phyloP scores from a whole-genome alignment of 2,113 vertebrate genomes.

The Hydrochoerus hydrochaeris region DNA sequence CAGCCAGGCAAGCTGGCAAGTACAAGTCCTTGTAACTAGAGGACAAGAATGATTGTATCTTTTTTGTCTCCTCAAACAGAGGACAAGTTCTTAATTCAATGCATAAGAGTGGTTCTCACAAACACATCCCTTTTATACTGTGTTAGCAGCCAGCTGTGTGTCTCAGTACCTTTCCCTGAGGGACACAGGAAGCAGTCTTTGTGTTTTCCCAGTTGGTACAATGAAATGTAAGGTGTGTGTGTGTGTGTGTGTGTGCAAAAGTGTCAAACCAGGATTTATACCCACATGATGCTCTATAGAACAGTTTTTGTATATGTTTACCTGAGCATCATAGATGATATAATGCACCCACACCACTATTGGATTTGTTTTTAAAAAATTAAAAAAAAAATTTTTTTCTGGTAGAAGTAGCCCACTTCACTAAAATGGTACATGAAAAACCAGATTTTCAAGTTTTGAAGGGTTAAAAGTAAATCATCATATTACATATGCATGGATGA shows the following conservation, averaged over 20 bases:
- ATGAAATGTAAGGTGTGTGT: not conserved
- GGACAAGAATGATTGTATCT: not conserved
- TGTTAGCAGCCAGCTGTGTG: not conserved
- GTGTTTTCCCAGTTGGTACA: not conserved
- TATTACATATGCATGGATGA: not conserved
- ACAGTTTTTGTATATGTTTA: not conserved
- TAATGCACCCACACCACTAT: not conserved
- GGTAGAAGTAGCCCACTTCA: not conserved
- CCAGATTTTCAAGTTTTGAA: not conserved
- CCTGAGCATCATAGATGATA: not conserved
- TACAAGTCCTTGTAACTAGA: no score
- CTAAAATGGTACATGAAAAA: not conserved
- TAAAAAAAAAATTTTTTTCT: not conserved
- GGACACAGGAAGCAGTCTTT: not conserved
- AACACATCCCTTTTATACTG: not conserved
- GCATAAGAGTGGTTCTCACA: not conserved
- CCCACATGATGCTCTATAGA: not conserved
- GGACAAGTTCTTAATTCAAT: not conserved
- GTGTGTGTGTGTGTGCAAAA: not conserved
- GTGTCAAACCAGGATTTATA: not conserved
- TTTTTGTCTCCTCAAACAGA: not conserved
- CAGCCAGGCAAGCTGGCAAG: not conserved
- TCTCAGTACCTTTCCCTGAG: not conserved
- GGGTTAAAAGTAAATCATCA: not conserved
- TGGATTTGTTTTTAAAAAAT: not conserved